Conservation (phyloP, 2,888 invertebrate species). For the Tetragnatha montana region DNA sequence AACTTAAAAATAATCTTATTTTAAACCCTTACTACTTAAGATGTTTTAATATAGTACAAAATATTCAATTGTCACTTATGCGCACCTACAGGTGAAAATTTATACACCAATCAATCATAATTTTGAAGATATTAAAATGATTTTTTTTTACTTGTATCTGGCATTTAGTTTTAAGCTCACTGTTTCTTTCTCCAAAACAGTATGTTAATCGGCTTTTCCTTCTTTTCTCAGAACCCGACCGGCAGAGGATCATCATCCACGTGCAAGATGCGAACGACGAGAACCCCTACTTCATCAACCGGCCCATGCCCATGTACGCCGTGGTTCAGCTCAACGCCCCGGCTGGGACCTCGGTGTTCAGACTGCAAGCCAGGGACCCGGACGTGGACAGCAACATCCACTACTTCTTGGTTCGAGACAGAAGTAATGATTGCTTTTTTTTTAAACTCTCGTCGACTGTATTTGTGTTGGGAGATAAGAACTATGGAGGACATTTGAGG, state of each 20-base stretch:
- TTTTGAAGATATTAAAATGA: no score
- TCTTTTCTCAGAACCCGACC: conserved; percentile 87
- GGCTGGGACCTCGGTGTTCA: conserved; percentile 95
- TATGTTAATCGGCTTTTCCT: background rate
- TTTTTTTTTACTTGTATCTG: no score
- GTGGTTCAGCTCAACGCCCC: conserved; percentile 96
- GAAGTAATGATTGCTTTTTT: conserved; percentile 78
- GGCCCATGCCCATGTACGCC: conserved; percentile 97
- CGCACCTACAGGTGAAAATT: no score
- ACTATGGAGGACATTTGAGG: background rate
- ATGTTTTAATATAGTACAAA: no score
- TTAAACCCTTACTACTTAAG: no score
- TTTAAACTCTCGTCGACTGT: background rate
- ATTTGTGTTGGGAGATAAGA: background rate
- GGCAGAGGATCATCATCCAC: conserved; percentile 94
- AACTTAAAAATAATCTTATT: no score
- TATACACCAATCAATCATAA: no score
- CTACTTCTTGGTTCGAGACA: conserved; percentile 94
- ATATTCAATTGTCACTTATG: no score
- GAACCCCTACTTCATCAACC: conserved; percentile 96
- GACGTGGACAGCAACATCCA: conserved; percentile 96
- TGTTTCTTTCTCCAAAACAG: no score
- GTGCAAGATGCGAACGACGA: conserved; percentile 98
- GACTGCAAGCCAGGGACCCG: conserved; percentile 94
- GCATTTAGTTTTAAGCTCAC: no score